phyloP scores from a whole-genome alignment of 1,140 invertebrate species.

The Colletes latitarsis region DNA sequence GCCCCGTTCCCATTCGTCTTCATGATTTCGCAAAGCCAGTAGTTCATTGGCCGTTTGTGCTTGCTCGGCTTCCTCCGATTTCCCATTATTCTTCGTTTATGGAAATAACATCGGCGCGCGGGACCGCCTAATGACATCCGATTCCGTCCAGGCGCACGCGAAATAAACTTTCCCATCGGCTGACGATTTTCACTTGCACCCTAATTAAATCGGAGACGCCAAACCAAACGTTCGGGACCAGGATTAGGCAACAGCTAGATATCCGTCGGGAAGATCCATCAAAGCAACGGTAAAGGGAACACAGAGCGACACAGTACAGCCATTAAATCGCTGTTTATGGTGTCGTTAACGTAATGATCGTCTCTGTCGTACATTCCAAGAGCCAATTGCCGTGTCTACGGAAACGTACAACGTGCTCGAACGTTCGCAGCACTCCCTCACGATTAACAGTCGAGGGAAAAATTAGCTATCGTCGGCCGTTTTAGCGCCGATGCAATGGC shows the following conservation, averaged over 20 bases:
- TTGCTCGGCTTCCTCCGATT: neutral
- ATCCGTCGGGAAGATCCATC: neutral
- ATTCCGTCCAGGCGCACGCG: neutral
- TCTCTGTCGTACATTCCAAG: constrained; percentile 11
- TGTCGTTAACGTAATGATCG: constrained; percentile 21
- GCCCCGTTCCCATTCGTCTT: constrained; percentile 44
- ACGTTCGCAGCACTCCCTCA: neutral
- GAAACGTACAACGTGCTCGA: constrained; percentile 23
- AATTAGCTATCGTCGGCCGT: constrained; percentile 10
- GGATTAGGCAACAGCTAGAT: neutral
- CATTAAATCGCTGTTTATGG: constrained; percentile 34
- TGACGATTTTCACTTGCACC: neutral
- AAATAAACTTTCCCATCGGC: constrained; percentile 18
- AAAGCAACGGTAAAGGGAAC: neutral
- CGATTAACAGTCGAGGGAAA: constrained; percentile 22
- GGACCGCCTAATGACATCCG: neutral
- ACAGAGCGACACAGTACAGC: neutral
- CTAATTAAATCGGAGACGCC: constrained; percentile 1
- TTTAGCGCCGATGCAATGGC: too few relatives aligned
- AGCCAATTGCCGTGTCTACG: constrained; percentile 41
- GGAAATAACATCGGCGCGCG: constrained; percentile 30
- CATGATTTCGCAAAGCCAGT: constrained; percentile 44
- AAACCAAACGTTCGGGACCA: neutral
- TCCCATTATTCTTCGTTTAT: constrained; percentile 42
- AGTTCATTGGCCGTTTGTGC: constrained; percentile 12